These are phyloP conservation scores for Neuroterus valhalla DNA, from an alignment of 1,140 invertebrate genomes.

Conservation along the genomic window DNA sequence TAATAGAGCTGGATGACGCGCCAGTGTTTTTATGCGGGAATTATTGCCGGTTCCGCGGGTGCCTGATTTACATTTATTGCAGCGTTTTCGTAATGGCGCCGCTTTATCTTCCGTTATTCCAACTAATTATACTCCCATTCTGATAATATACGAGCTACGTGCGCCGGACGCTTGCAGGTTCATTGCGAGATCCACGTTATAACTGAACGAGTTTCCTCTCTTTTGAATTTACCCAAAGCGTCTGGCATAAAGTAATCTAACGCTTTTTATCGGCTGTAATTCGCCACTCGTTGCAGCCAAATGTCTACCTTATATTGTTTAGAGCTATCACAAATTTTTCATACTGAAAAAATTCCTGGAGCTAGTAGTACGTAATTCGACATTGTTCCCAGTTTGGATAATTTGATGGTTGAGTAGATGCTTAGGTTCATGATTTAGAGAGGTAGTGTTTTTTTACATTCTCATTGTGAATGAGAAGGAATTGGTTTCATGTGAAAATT, in stretches of 20 bases:
- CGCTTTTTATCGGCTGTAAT: slow-evolving; percentile 26
- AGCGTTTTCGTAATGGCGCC: slow-evolving; percentile 69
- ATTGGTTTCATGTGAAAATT: no score
- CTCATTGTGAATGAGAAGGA: no score
- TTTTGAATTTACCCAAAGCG: slow-evolving; percentile 29
- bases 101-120: slow-evolving; percentile 72
- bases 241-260: slow-evolving; percentile 25
- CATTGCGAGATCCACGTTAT: slow-evolving; percentile 26
- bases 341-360: no score
- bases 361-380: no score
- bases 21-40: slow-evolving; percentile 70
- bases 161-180: slow-evolving; percentile 41
- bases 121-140: slow-evolving; percentile 73
- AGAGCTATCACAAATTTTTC: background rate
- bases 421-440: no score
- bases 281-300: slow-evolving; percentile 6
- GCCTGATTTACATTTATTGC: slow-evolving; percentile 74
- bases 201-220: slow-evolving; percentile 29
- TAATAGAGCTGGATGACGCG: slow-evolving; percentile 71
- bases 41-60: slow-evolving; percentile 69
- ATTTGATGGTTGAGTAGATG: no score
- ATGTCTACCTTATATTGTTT: slow-evolving; percentile 23
- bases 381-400: no score
- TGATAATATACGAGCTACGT: slow-evolving; percentile 66
- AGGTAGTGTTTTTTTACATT: no score